phyloP scores from a whole-genome alignment of 2,113 vertebrate species.

The Passer domesticus region DNA sequence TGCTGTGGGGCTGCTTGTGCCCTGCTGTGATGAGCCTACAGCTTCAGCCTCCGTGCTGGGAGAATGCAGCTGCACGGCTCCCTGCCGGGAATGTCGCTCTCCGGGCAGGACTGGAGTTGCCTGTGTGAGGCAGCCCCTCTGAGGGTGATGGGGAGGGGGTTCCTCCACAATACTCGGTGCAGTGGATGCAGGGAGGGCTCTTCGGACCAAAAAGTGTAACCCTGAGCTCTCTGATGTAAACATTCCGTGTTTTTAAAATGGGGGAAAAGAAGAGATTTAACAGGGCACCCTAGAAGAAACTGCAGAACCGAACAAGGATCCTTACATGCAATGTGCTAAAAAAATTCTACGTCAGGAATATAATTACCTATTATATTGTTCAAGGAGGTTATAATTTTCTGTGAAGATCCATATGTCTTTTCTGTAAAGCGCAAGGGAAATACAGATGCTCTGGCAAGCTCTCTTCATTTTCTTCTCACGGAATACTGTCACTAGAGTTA shows the following conservation, averaged over 20 bases:
- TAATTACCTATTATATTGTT: constrained; percentile 44
- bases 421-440: constrained; percentile 23
- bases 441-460: constrained; percentile 45
- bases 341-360: background rate
- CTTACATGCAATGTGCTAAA: background rate
- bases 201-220: background rate
- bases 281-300: background rate
- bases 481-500: constrained; percentile 13
- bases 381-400: constrained; percentile 26
- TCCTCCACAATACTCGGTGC: background rate
- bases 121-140: background rate
- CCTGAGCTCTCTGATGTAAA: background rate
- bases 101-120: fast-evolving
- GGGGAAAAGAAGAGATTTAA: background rate
- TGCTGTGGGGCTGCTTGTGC: background rate
- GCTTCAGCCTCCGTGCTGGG: background rate
- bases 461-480: background rate
- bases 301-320: background rate
- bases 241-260: background rate
- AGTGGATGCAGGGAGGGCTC: fast-evolving
- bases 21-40: fast-evolving
- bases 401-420: constrained; percentile 4
- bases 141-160: background rate
- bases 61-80: background rate
- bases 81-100: background rate